Evolutionary conservation across 2,797 vertebrate genomes (phyloP).

Genomic region (Myotis findleyi): DNA sequence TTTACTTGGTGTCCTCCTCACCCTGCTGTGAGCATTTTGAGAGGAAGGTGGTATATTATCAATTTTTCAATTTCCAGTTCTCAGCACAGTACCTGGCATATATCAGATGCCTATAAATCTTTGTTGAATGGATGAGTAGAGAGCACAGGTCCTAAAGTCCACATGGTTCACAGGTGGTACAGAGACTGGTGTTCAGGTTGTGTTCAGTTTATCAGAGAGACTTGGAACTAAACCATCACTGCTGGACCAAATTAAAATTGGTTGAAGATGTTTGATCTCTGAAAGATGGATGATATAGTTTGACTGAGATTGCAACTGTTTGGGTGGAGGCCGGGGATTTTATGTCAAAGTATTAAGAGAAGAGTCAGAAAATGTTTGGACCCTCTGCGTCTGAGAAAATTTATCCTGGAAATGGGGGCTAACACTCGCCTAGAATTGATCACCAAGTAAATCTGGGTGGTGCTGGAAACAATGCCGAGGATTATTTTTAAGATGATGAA

Average conservation of each 20-base stretch:
- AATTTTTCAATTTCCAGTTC: neutral
- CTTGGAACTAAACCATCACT: neutral
- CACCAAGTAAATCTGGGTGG: neutral
- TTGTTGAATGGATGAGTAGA: neutral
- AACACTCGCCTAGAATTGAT: neutral
- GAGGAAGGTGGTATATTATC: neutral
- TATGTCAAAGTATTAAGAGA: neutral
- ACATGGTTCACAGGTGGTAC: neutral
- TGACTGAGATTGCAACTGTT: neutral
- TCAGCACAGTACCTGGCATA: neutral
- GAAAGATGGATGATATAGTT: neutral
- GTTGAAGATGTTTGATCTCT: neutral
- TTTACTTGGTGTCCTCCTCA: neutral
- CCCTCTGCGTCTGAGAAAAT: neutral
- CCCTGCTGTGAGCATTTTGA: neutral
- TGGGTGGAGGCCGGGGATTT: neutral
- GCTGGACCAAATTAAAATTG: neutral
- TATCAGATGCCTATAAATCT: neutral
- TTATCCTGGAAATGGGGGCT: neutral
- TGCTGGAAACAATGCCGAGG: conserved; percentile 3
- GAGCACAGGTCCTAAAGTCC: neutral
- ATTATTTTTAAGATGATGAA: conserved; percentile 36
- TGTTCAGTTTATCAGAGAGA: neutral
- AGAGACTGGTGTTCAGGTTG: neutral
- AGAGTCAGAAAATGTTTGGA: neutral